Conservation (phyloP, 35 echinoderm and acorn worm species). For the Stichopus chloronotus region DNA sequence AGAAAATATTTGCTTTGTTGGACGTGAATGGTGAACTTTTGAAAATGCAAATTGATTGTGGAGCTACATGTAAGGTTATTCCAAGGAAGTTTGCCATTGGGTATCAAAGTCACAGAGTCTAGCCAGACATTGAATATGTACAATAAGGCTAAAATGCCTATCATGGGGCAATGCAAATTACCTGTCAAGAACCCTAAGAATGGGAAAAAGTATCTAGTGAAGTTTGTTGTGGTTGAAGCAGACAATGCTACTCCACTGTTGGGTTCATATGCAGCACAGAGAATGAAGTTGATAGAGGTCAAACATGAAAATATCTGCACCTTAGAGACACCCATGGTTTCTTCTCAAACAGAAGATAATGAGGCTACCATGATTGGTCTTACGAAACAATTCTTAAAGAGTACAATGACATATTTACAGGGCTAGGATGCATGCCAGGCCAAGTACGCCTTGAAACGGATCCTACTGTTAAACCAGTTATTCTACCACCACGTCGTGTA, state of each 20-base stretch:
- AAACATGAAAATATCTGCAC: constrained; percentile 28
- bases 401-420: constrained; percentile 43
- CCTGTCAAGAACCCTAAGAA: constrained; percentile 34
- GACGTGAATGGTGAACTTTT: constrained; percentile 7
- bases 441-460: constrained; percentile 33
- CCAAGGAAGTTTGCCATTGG: not conserved
- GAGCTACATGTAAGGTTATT: constrained; percentile 39
- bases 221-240: constrained; percentile 34
- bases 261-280: constrained; percentile 9
- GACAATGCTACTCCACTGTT: constrained; percentile 29
- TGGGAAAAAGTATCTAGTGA: constrained; percentile 19
- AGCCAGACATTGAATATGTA: constrained; percentile 39
- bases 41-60: constrained; percentile 46
- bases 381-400: not conserved
- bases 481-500: constrained; percentile 17
- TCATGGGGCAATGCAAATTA: not conserved
- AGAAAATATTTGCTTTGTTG: constrained; percentile 40
- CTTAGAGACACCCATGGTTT: not conserved
- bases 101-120: not conserved
- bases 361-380: not conserved
- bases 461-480: constrained; percentile 24
- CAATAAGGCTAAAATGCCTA: constrained; percentile 18
- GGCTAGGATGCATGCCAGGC: constrained; percentile 28
- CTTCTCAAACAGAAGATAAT: not conserved
- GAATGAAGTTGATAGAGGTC: constrained; percentile 35